Evolutionary conservation across 2,113 vertebrate genomes (phyloP).

Genomic region (Smithornis capensis): DNA sequence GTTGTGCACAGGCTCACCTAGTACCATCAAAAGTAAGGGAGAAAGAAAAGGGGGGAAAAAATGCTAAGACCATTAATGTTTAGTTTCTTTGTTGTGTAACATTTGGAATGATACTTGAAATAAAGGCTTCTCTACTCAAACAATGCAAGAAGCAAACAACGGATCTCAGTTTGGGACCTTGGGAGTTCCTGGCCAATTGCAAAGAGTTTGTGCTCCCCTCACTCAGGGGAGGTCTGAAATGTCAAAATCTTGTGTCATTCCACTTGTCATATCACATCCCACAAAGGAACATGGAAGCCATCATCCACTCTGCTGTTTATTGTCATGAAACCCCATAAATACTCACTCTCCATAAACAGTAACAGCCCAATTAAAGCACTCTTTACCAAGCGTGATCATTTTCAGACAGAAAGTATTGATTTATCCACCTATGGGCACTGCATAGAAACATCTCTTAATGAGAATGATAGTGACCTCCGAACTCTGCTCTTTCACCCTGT

Average conservation of each 20-base stretch:
- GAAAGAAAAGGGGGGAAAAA: neutral
- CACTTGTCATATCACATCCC: conserved; percentile 41
- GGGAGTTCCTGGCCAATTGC: conserved; percentile 2
- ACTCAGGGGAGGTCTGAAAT: conserved; percentile 57
- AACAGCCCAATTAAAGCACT: conserved; percentile 74
- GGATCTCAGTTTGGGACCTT: neutral
- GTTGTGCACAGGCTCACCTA: neutral
- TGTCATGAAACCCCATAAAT: conserved; percentile 62
- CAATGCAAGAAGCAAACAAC: neutral
- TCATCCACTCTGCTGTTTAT: conserved; percentile 59
- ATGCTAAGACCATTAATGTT: neutral
- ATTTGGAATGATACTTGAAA: neutral
- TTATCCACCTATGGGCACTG: conserved; percentile 66
- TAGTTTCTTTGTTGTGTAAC: neutral
- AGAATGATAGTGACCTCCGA: conserved; percentile 73
- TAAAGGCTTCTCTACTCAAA: neutral
- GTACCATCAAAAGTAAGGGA: neutral
- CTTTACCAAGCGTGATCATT: conserved; percentile 72
- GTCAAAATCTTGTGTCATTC: conserved; percentile 58
- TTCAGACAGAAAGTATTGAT: conserved; percentile 75
- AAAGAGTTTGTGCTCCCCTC: neutral
- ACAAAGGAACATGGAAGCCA: conserved; percentile 48
- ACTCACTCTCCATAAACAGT: conserved; percentile 58
- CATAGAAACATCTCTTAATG: conserved; percentile 76
- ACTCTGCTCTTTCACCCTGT: conserved; percentile 71